Base-by-base conservation (phyloP, 2,113 vertebrate species). In the Muntiacus reevesi region DNA sequence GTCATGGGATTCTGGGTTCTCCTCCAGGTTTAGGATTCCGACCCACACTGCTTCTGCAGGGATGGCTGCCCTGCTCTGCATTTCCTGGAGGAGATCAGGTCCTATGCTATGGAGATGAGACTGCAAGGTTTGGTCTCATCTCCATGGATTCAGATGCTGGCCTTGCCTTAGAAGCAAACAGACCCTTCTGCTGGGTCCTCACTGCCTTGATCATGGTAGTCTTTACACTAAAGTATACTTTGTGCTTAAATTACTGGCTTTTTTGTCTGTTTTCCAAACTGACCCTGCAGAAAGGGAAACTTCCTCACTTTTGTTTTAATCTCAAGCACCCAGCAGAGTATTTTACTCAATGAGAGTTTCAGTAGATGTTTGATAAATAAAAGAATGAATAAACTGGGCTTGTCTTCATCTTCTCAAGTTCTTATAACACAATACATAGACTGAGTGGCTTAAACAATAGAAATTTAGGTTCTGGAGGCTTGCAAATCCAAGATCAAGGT, bases 251-350 rank as follows among this genome's bases (percentile, higher is more conserved):
- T 83, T 40, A 85, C 52, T 94, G 55, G 25, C 13, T 54, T 90
- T 89, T 94, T 64, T 71, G 40, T 92, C 62, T 88, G 57, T 95
- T 93, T 94, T 84, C 84, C 79, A 95, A 91, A 95, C 36, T 30
- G 81, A 83, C 30, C 71, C 62, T 88, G 21, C 71, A 54, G 93
- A 98, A 97, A 76, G 88, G 59, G 74, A 88, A 96, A 94, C 52
- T 92, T 92, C 81, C 81, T 96, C 78, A 91, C 95, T 95, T 79
- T 91, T 95, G 89, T 94, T 96, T 96, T 92, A 85, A 89, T 98
- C 79, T 89, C 27, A 89, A 91, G 57, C 59, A 89, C 57, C 64
- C 79, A 55, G 78, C 86, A 90, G 89, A 91, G 88, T 82, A 21
- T 64, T 45, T 92, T 95, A 89, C 13, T 74, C 59, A 96, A 87